These are phyloP conservation scores for Myotis davidii DNA, from an alignment of 2,113 vertebrate species.

Conservation along the genomic window DNA sequence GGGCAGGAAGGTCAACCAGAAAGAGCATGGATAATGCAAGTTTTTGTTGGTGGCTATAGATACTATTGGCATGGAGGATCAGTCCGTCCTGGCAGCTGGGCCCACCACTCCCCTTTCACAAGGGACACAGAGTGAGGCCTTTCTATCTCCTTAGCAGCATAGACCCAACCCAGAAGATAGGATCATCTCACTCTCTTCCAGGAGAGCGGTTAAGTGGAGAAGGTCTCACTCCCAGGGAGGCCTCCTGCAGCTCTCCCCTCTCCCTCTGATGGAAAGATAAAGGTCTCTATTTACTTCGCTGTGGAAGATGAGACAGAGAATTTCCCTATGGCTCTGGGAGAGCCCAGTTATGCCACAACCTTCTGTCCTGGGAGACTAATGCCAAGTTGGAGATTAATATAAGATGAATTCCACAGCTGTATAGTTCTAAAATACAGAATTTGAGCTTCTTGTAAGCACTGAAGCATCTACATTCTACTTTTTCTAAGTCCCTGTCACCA, in stretches of 20 bases:
- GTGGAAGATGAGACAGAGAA: neutral
- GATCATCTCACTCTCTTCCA: neutral
- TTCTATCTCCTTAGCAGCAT: neutral
- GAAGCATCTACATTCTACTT: neutral
- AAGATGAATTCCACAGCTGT: neutral
- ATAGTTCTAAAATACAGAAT: neutral
- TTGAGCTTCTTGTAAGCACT: neutral
- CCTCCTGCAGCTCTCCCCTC: neutral
- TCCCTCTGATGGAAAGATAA: neutral
- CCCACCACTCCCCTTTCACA: neutral
- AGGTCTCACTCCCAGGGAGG: neutral
- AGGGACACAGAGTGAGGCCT: neutral
- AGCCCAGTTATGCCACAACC: neutral
- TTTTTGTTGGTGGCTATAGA: too few species aligned
- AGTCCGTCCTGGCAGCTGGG: neutral
- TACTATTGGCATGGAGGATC: neutral
- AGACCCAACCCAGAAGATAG: neutral
- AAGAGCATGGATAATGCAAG: neutral
- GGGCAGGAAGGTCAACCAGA: neutral
- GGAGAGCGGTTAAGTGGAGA: rapidly evolving
- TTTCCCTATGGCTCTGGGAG: neutral
- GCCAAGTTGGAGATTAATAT: neutral
- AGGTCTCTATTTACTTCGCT: neutral
- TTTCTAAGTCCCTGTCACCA: neutral
- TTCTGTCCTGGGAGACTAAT: neutral